These are phyloP conservation scores for Trisateles emortualis DNA, from an alignment of 2,888 invertebrate species.

Conservation along the genomic window DNA sequence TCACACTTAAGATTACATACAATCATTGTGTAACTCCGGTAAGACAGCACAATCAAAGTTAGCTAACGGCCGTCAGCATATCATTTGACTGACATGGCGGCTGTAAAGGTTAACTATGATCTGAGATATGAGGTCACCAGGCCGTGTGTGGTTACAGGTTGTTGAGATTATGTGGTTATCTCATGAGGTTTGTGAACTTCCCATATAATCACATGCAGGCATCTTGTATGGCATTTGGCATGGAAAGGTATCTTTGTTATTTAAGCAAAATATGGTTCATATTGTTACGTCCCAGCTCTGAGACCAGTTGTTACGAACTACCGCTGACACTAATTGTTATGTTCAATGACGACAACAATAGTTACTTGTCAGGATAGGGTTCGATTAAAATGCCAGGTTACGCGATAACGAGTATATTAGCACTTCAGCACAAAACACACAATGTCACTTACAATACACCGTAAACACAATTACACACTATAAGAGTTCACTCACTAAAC, in stretches of 20 bases:
- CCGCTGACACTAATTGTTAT: no score
- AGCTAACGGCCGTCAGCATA: conserved; percentile 30
- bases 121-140: conserved; percentile 11
- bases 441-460: no score
- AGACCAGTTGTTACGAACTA: no score
- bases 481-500: no score
- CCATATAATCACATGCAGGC: neutral
- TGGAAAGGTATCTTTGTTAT: neutral
- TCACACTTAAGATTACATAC: conserved; percentile 2
- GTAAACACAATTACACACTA: no score
- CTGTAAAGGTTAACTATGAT: conserved; percentile 28
- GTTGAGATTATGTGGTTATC: conserved; percentile 8
- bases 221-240: neutral
- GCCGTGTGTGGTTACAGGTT: conserved; percentile 12
- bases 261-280: no score
- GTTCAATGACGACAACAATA: no score
- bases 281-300: no score
- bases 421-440: no score
- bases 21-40: conserved; percentile 23
- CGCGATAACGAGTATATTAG: no score
- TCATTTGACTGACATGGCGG: conserved; percentile 25
- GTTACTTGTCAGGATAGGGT: no score
- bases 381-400: no score
- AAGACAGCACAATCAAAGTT: conserved; percentile 29
- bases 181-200: neutral